Evolutionary conservation across 2,113 vertebrate genomes (phyloP), one percentile per base, ranked within the genome.

Genomic region (Misgurnus mizolepis): DNA sequence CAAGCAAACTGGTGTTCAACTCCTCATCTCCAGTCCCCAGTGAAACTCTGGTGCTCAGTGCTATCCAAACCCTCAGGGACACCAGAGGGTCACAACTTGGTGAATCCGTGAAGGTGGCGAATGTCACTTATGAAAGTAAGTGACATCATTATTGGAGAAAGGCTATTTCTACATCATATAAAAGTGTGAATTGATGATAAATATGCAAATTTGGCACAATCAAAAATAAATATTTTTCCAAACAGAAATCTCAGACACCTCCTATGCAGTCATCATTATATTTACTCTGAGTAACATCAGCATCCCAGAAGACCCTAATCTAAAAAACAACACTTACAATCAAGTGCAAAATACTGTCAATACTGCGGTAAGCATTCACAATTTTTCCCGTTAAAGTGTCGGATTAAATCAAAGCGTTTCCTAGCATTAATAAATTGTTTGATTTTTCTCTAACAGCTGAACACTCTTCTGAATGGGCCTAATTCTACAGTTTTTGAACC

Each of bases 121-220:
- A 40, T 55, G 3, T 55, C 9, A 77, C 47, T 8, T 77, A 66
- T 67, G 7, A 77, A 27, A 77, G 75, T 67, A 67, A 77, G 75
- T 66, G n/a, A 18, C 1, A 62, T 12, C 6, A 15, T 58, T 10
- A 5, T 47, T 2, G 7, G 4, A 6, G 6, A 47, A 3, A 47
- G 45, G 7, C 4, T 27, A 7, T 18, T 55, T 1, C 0, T 15
- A 66, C 17, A 9, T 22, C 14, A 17, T 5, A 50, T 11, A n/a
- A n/a, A 58, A 1, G 55, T 58, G 17, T 18, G 7, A 7, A 41
- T 0, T 5, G 17, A 0, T 67, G 41, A 4, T 7, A 15, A 53
- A 70, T 39, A 1, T 4, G 4, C 39, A n/a, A 2, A 1, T 55
- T 43, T 43, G 1, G 7, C 1, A 1, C 1, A 69, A 69, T 22